Evolutionary conservation across 1,140 invertebrate species (phyloP).

Genomic region (Lepidurus apus): DNA sequence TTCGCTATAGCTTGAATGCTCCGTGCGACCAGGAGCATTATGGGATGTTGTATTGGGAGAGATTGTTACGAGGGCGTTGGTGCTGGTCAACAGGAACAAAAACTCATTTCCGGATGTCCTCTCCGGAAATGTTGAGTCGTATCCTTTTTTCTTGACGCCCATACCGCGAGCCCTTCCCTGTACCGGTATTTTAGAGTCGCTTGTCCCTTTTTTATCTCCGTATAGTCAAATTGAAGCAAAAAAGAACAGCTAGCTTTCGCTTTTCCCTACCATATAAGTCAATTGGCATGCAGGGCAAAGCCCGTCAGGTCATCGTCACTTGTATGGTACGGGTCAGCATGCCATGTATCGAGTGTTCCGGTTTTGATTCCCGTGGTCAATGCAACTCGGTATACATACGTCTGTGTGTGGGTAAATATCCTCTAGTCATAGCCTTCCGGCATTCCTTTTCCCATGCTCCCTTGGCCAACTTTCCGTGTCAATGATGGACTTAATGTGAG

Average conservation of each 20-base stretch:
- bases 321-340: neutral
- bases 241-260: neutral
- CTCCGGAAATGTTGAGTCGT: constrained; percentile 7
- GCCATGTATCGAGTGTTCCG: neutral
- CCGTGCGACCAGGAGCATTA: neutral
- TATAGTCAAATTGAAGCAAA: neutral
- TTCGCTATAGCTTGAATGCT: neutral
- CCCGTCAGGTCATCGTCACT: neutral
- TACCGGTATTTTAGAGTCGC: neutral
- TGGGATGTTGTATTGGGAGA: neutral
- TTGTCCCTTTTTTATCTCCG: neutral
- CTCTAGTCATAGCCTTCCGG: too few relatives aligned
- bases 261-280: neutral
- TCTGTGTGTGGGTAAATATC: too few relatives aligned
- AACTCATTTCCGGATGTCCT: constrained; percentile 6
- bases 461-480: too few relatives aligned
- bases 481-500: too few relatives aligned
- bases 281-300: neutral
- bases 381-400: too few relatives aligned
- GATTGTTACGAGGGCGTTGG: neutral
- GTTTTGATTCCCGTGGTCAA: neutral
- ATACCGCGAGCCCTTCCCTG: neutral
- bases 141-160: neutral
- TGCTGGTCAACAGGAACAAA: constrained; percentile 4
- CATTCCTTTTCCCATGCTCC: too few relatives aligned